Base-by-base conservation (phyloP, 2,888 invertebrate species). In the Malachius bipustulatus region DNA sequence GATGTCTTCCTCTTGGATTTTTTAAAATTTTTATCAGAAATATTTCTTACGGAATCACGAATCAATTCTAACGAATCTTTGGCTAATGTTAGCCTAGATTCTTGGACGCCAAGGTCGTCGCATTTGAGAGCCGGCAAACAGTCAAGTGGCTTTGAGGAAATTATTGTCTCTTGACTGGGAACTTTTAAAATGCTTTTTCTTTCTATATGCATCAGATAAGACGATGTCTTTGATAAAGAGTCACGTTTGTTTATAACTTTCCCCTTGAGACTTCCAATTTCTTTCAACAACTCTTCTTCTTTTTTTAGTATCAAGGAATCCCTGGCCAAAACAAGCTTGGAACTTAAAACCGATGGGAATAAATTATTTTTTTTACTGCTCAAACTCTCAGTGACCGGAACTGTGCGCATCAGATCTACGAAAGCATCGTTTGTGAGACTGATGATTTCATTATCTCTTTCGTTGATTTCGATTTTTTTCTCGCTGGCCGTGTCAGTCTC, bases 61-160 rank as follows among this genome's bases (percentile, higher is more conserved):
- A 49, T 11, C 4, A 50, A 16, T 24, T 47, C 46, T 2, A 51
- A 35, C 8, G 52, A 52, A 32, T 51, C 44, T 34, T 34, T 46
- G 2, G 47, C 41, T 3, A 36, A 28, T 4, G 12, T 16, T 10
- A 51, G 29, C 31, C 46, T 49, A 4, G 50, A 51, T 4, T n/a
- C n/a, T n/a, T n/a, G n/a, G n/a, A n/a, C n/a, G n/a, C n/a, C n/a
- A n/a, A n/a, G n/a, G n/a, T n/a, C n/a, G n/a, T n/a, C n/a, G n/a
- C n/a, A n/a, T n/a, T n/a, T n/a, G n/a, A n/a, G n/a, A n/a, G n/a
- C n/a, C n/a, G n/a, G n/a, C n/a, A n/a, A n/a, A n/a, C n/a, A n/a
- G n/a, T n/a, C n/a, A n/a, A n/a, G n/a, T n/a, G n/a, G n/a, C n/a
- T n/a, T n/a, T n/a, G n/a, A n/a, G n/a, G n/a, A n/a, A n/a, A n/a